Evolutionary conservation across 2,797 vertebrate genomes (phyloP).

Genomic region (Peromyscus attwateri): DNA sequence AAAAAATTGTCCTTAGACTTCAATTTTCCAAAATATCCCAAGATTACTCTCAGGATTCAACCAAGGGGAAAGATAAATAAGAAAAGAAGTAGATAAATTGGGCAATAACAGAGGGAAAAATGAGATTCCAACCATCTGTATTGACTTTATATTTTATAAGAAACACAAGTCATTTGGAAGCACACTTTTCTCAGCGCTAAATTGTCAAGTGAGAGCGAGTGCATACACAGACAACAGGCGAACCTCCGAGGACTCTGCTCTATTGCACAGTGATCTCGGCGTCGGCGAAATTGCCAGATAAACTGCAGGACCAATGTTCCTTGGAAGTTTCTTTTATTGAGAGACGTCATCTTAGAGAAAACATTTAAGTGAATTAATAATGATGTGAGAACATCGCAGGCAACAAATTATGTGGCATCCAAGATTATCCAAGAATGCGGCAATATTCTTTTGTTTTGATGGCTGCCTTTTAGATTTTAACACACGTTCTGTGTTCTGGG

Average conservation of each 20-base stretch:
- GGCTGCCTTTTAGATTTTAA: background rate
- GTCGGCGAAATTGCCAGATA: background rate
- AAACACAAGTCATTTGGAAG: slow-evolving; percentile 10
- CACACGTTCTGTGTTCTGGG: background rate
- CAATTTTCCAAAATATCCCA: slow-evolving; percentile 25
- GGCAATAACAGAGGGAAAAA: background rate
- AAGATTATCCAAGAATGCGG: background rate
- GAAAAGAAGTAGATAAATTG: slow-evolving; percentile 50
- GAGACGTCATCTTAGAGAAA: background rate
- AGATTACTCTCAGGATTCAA: slow-evolving; percentile 54
- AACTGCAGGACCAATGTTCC: background rate
- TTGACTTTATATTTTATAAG: slow-evolving; percentile 70
- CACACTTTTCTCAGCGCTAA: background rate
- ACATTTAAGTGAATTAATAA: background rate
- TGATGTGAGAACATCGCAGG: background rate
- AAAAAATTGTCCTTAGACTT: slow-evolving; percentile 30
- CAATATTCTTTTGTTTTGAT: background rate
- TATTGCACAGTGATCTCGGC: rapidly evolving
- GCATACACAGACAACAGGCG: background rate
- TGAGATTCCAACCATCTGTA: slow-evolving; percentile 43
- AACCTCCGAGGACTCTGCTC: background rate
- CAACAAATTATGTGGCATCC: no score
- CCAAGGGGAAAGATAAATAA: slow-evolving; percentile 50
- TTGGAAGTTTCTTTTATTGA: background rate
- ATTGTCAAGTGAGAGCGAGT: background rate